phyloP scores from a whole-genome alignment of 2,888 invertebrate genomes.

The Baronia brevicornis region DNA sequence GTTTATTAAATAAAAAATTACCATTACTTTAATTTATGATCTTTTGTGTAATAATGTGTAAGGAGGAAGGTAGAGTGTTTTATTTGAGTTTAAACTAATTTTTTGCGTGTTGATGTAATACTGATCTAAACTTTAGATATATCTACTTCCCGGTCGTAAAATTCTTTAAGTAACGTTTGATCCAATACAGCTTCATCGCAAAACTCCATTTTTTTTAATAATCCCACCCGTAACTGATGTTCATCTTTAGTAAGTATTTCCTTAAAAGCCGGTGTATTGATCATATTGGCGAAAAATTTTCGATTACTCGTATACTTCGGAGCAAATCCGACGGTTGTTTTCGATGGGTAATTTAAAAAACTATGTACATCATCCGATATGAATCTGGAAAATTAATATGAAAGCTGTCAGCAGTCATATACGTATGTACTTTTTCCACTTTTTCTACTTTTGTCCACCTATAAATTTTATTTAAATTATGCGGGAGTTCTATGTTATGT shows the following conservation, averaged over 20 bases:
- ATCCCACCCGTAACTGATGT: conserved; percentile 29
- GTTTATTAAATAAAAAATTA: no score
- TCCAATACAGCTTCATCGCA: conserved; percentile 46
- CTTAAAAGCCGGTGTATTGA: conserved; percentile 41
- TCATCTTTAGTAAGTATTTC: conserved; percentile 43
- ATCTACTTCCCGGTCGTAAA: conserved; percentile 49
- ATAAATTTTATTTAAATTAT: no score
- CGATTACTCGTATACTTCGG: conserved; percentile 50
- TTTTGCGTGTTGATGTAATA: no score
- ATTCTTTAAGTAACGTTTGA: conserved; percentile 32
- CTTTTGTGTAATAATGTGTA: no score
- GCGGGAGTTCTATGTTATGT: no score
- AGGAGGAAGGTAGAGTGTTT: no score
- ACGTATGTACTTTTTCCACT: no score
- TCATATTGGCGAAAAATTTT: conserved; percentile 56
- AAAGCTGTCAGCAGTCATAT: background rate
- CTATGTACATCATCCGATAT: conserved; percentile 38
- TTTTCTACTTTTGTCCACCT: no score
- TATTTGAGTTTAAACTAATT: no score
- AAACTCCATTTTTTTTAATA: conserved; percentile 41
- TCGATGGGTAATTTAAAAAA: conserved; percentile 44
- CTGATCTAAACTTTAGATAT: conserved; percentile 36
- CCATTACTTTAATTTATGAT: no score
- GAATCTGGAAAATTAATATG: conserved; percentile 33
- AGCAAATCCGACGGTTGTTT: conserved; percentile 53